Percentiles rank a stretch among this genome's conserved stretches.
Conservation (phyloP, 1,140 invertebrate species). For the Drosophila busckii region DNA sequence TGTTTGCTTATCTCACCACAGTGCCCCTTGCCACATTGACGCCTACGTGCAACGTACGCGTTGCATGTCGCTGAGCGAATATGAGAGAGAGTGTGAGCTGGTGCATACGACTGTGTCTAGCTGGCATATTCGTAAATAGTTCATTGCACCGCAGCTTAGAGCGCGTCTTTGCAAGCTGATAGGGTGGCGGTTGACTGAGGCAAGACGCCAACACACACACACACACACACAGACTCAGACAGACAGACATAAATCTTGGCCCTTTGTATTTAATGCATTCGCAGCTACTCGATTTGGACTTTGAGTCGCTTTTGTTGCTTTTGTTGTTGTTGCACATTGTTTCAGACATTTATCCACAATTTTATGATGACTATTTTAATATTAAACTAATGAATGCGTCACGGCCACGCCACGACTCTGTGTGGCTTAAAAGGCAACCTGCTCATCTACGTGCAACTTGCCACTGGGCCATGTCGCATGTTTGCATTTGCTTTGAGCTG, state of each 20-base stretch:
- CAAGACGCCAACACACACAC: constrained; percentile 21
- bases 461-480: background rate
- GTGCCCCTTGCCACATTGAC: constrained; percentile 4
- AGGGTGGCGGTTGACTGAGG: constrained; percentile 10
- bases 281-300: constrained; percentile 33
- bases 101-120: constrained; percentile 30
- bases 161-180: constrained; percentile 33
- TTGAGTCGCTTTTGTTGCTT: constrained; percentile 1
- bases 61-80: constrained; percentile 2
- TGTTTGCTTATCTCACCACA: constrained; percentile 30
- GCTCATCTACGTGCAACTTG: background rate
- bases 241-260: constrained; percentile 57
- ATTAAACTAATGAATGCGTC: constrained; percentile 74
- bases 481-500: constrained; percentile 24
- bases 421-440: constrained; percentile 38
- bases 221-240: background rate
- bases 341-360: constrained; percentile 62
- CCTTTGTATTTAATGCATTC: constrained; percentile 52
- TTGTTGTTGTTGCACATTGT: constrained; percentile 49
- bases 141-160: constrained; percentile 65
- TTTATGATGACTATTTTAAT: constrained; percentile 75
- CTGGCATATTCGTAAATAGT: constrained; percentile 64
- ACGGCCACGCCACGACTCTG: constrained; percentile 61
- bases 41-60: constrained; percentile 32
- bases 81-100: constrained; percentile 8